Evolutionary conservation across 2,888 invertebrate genomes (phyloP).

Genomic region (Sepioteuthis lessoniana): DNA sequence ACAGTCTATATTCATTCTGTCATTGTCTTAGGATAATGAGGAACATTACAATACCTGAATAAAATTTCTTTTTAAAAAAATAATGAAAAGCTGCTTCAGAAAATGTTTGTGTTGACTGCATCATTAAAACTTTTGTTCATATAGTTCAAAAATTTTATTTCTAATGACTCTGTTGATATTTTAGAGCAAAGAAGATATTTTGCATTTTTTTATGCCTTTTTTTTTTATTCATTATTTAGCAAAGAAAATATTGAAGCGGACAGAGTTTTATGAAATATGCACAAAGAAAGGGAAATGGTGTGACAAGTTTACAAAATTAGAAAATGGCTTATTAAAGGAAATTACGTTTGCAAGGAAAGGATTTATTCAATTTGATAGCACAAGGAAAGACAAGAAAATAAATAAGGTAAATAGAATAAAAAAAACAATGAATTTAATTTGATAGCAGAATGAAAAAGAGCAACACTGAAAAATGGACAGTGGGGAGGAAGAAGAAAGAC

Average conservation of each 20-base stretch:
- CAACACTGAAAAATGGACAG: neutral
- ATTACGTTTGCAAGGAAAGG: slow-evolving; percentile 2
- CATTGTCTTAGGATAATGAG: neutral
- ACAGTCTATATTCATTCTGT: neutral
- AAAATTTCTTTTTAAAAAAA: neutral
- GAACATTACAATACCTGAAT: neutral
- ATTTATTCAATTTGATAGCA: neutral
- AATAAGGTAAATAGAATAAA: neutral
- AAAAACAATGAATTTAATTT: neutral
- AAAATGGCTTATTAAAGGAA: slow-evolving; percentile 33
- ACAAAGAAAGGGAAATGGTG: neutral
- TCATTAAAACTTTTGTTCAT: slow-evolving; percentile 33
- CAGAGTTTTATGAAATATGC: neutral
- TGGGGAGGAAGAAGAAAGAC: neutral
- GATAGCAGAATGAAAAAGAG: neutral
- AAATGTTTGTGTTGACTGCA: neutral
- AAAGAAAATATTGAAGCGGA: slow-evolving; percentile 33
- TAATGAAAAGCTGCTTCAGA: neutral
- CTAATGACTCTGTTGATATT: neutral
- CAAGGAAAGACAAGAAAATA: neutral
- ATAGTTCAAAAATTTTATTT: neutral
- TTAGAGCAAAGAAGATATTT: neutral
- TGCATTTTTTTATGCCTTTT: neutral
- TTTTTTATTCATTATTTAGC: neutral
- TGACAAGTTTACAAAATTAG: slow-evolving; percentile 33